Evolutionary conservation across 2,797 vertebrate genomes (phyloP).

Genomic region (Epinephelus coioides): DNA sequence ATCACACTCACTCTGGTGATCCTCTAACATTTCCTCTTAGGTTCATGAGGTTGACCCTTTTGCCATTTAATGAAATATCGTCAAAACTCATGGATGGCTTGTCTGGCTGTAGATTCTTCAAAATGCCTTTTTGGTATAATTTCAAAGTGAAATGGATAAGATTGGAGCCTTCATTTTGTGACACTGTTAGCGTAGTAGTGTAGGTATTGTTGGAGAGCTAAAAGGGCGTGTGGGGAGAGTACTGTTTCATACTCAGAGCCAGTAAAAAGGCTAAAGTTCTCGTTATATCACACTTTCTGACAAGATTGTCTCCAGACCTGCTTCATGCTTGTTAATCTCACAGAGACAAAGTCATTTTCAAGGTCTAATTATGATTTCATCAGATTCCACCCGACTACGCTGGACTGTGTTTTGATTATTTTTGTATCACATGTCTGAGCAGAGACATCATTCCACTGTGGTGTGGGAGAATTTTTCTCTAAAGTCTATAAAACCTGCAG

Average conservation of each 20-base stretch:
- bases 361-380: constrained; percentile 61
- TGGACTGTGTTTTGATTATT: constrained; percentile 63
- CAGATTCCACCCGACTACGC: constrained; percentile 47
- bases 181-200: background rate
- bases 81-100: background rate
- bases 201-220: constrained; percentile 3
- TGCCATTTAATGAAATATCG: background rate
- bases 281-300: constrained; percentile 50
- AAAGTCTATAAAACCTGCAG: constrained; percentile 66
- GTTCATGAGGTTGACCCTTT: background rate
- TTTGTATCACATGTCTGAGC: constrained; percentile 58
- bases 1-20: background rate
- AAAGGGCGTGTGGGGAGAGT: constrained; percentile 1
- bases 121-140: background rate
- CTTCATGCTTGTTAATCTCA: constrained; percentile 41
- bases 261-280: constrained; percentile 33
- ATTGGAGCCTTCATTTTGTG: background rate
- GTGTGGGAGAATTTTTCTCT: constrained; percentile 66
- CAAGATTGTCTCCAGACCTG: constrained; percentile 47
- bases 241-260: constrained; percentile 17
- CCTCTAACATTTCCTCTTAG: background rate
- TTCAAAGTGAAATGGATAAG: background rate
- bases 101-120: background rate
- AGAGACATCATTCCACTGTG: constrained; percentile 57
- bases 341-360: constrained; percentile 49